These are phyloP conservation scores for Zoanthus sansibaricus DNA, from an alignment of 92 coral and sea anemone genomes.

Conservation along the genomic window DNA sequence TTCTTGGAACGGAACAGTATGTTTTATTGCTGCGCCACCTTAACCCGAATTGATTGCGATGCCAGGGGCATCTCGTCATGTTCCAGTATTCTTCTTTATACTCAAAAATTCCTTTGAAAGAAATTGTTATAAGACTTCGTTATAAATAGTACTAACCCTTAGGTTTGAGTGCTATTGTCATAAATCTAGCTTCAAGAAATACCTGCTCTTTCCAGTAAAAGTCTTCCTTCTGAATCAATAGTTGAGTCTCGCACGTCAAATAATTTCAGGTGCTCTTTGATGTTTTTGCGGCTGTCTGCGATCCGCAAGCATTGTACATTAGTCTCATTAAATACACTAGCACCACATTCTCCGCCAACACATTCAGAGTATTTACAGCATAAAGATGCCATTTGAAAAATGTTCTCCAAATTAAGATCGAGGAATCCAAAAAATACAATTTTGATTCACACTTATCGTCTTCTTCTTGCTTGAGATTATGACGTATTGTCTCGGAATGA, in stretches of 20 bases:
- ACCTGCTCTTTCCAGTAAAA: constrained; percentile 39
- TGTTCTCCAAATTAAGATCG: neutral
- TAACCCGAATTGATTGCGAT: constrained; percentile 63
- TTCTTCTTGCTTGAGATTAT: constrained; percentile 23
- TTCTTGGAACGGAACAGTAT: constrained; percentile 54
- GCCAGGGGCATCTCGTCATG: constrained; percentile 59
- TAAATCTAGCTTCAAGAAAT: neutral
- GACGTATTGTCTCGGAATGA: constrained; percentile 33
- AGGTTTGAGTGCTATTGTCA: neutral
- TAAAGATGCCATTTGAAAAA: neutral
- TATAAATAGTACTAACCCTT: constrained; percentile 45
- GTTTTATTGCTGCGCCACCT: constrained; percentile 64
- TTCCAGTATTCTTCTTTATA: constrained; percentile 38
- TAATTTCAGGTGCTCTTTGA: constrained; percentile 62
- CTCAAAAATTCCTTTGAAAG: constrained; percentile 33
- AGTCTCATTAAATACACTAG: constrained; percentile 42
- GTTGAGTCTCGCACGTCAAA: constrained; percentile 48
- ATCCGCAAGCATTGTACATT: constrained; percentile 57
- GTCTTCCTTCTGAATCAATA: constrained; percentile 34
- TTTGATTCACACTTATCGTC: constrained; percentile 6
- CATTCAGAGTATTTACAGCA: constrained; percentile 53
- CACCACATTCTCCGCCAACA: constrained; percentile 59
- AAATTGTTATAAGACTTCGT: constrained; percentile 22
- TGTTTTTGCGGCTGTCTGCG: constrained; percentile 57
- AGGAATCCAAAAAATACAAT: constrained; percentile 5